Evolutionary conservation across 2,113 vertebrate genomes (phyloP).

Genomic region (Microcebus jonahi): DNA sequence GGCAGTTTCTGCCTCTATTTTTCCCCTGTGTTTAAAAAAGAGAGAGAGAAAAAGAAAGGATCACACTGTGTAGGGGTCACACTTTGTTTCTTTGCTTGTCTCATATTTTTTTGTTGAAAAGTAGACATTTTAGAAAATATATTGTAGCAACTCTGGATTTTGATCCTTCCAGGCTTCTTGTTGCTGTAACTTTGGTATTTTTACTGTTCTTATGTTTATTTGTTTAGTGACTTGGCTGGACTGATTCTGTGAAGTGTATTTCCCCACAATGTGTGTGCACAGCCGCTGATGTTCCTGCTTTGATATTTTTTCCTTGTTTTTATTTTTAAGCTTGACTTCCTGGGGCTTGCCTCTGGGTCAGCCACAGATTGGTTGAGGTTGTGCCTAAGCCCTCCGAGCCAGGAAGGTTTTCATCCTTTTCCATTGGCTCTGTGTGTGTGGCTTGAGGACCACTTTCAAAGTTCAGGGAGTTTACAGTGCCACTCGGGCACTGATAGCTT

Average conservation of each 20-base stretch:
- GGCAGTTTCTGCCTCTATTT: background rate
- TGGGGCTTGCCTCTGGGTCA: background rate
- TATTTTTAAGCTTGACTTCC: slow-evolving; percentile 1
- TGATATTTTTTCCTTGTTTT: background rate
- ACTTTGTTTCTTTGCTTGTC: background rate
- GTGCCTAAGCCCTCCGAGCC: background rate
- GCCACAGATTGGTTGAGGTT: background rate
- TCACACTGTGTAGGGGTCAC: background rate
- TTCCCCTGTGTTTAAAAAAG: background rate
- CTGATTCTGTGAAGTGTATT: background rate
- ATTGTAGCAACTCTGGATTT: background rate
- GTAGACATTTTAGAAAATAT: background rate
- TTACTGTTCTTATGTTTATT: background rate
- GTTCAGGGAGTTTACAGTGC: background rate
- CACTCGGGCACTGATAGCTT: background rate
- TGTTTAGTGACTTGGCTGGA: background rate
- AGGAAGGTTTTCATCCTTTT: background rate
- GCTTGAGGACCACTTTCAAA: background rate
- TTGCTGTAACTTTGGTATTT: background rate
- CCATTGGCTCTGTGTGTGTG: background rate
- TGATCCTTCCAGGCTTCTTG: background rate
- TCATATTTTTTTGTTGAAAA: background rate
- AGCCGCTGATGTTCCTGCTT: background rate
- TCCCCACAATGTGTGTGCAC: background rate
- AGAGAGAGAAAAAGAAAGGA: too few species aligned